Percentiles rank a stretch among this genome's conserved stretches.
phyloP scores from a whole-genome alignment of 1,140 invertebrate genomes.

The Tetramorium simillimum region DNA sequence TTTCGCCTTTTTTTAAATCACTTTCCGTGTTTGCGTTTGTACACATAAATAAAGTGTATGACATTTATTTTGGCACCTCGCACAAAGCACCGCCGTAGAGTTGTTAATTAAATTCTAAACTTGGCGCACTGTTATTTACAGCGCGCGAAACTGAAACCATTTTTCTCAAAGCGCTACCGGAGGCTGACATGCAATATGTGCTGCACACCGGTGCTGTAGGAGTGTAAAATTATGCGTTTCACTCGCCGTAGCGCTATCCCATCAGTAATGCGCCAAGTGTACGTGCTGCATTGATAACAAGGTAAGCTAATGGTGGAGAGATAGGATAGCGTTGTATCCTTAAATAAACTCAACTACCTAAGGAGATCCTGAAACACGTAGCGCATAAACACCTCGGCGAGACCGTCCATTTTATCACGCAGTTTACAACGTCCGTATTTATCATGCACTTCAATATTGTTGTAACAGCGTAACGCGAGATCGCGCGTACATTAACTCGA shows the following conservation, averaged over 20 bases:
- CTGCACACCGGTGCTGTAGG: not conserved
- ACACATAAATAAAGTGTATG: not conserved
- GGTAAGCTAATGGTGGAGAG: conserved; percentile 40
- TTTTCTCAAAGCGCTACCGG: not conserved
- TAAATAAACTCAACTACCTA: conserved; percentile 54
- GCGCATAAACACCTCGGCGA: conserved; percentile 21
- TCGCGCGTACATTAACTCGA: conserved; percentile 56
- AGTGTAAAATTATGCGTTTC: conserved; percentile 45
- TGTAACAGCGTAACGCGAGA: conserved; percentile 55
- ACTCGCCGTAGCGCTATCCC: conserved; percentile 10
- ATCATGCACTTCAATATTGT: conserved; percentile 61
- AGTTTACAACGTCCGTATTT: conserved; percentile 54
- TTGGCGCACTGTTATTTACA: not conserved
- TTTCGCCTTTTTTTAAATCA: not conserved
- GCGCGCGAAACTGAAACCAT: conserved; percentile 5
- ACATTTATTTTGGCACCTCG: not conserved
- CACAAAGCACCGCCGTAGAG: not conserved
- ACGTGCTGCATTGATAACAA: conserved; percentile 53
- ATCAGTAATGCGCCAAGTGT: conserved; percentile 33
- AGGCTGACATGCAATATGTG: conserved; percentile 14
- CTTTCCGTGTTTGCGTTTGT: not conserved
- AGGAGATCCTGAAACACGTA: conserved; percentile 45
- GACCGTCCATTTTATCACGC: conserved; percentile 46
- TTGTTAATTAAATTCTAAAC: conserved; percentile 30
- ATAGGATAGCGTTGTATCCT: conserved; percentile 42